phyloP scores from a whole-genome alignment of 2,797 vertebrate genomes.

The Pangasius macronema region DNA sequence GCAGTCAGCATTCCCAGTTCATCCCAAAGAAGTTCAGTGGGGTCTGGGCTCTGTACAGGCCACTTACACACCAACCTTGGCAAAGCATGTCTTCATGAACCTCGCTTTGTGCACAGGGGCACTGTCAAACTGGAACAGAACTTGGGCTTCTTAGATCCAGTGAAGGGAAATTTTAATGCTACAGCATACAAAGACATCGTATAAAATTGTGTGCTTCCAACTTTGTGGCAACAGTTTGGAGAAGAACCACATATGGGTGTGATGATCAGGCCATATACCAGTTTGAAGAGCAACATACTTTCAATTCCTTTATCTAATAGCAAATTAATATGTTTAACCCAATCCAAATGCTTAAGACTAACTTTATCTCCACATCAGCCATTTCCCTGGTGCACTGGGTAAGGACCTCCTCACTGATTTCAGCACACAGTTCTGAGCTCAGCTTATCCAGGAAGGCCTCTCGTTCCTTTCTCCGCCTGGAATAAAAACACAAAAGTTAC shows the following conservation, averaged over 20 bases:
- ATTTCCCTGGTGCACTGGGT: slow-evolving; percentile 72
- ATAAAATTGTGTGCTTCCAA: not conserved
- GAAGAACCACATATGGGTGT: not conserved
- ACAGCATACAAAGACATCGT: not conserved
- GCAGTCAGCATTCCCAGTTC: not conserved
- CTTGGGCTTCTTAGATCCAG: not conserved
- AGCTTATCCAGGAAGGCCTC: slow-evolving; percentile 77
- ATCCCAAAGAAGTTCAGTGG: not conserved
- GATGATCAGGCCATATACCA: not conserved
- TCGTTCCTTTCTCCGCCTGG: slow-evolving; percentile 82
- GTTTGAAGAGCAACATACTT: not conserved
- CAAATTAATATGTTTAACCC: not conserved
- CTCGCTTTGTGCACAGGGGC: not conserved
- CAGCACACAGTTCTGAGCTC: slow-evolving; percentile 76
- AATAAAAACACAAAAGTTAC: not conserved
- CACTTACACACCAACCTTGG: not conserved
- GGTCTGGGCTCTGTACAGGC: not conserved
- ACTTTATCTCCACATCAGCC: slow-evolving; percentile 80
- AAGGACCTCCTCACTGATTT: slow-evolving; percentile 80
- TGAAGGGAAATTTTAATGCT: not conserved
- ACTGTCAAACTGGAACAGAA: not conserved
- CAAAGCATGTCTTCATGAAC: not conserved
- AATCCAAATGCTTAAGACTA: slow-evolving; percentile 43
- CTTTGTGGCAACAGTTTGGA: not conserved
- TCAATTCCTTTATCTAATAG: not conserved